Evolutionary conservation across 37 sponge, comb jelly and placozoan species (phyloP).

Genomic region (Bolinopsis microptera): DNA sequence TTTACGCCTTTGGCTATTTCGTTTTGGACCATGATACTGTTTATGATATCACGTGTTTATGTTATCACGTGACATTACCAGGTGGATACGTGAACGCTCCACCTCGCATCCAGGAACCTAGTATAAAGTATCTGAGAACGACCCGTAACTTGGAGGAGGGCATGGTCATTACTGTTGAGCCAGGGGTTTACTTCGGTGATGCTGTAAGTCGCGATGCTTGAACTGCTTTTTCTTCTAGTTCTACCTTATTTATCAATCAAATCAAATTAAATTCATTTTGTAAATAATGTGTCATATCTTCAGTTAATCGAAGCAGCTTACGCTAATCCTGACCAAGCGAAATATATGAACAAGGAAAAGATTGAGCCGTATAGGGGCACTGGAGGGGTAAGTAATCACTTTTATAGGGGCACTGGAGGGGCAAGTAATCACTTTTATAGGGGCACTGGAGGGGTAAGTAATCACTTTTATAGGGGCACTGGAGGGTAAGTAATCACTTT

Average conservation of each 20-base stretch:
- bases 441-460: too few relatives aligned
- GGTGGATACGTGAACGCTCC: conserved; percentile 69
- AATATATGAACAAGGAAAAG: conserved; percentile 83
- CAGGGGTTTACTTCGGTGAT: conserved; percentile 93
- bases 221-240: background rate
- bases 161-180: conserved; percentile 98
- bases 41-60: too few relatives aligned
- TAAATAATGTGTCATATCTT: too few relatives aligned
- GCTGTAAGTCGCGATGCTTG: conserved; percentile 69
- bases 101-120: conserved; percentile 72
- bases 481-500: too few relatives aligned
- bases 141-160: conserved; percentile 84
- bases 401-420: too few relatives aligned
- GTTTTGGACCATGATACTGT: too few relatives aligned
- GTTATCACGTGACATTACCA: too few relatives aligned
- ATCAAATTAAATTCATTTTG: too few relatives aligned
- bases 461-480: too few relatives aligned
- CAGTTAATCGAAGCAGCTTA: conserved; percentile 85
- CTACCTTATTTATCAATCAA: too few relatives aligned
- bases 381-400: conserved; percentile 99
- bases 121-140: conserved; percentile 81
- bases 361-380: conserved; percentile 73
- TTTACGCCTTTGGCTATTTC: too few relatives aligned
- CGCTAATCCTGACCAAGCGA: conserved; percentile 74
- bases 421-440: too few relatives aligned